Evolutionary conservation across 2,113 vertebrate species (phyloP).

Genomic region (Pseudopodoces humilis): DNA sequence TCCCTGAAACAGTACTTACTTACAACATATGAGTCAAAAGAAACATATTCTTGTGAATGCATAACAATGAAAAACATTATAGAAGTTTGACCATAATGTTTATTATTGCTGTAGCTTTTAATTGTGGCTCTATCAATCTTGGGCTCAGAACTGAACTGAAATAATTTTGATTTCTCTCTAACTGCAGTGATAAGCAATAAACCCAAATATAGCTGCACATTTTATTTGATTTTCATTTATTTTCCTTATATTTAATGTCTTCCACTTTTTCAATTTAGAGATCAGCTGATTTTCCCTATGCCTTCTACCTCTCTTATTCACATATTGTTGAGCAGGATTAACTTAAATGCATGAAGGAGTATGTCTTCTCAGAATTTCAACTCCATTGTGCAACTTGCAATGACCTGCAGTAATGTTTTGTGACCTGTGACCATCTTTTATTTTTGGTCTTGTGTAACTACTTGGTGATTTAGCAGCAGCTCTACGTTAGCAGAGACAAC

Average conservation of each 20-base stretch:
- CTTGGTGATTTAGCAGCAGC: neutral
- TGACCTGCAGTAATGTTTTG: neutral
- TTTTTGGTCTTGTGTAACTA: neutral
- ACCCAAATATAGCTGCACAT: neutral
- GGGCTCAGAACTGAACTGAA: neutral
- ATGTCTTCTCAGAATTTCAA: neutral
- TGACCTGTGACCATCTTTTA: neutral
- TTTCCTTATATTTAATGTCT: neutral
- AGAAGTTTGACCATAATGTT: neutral
- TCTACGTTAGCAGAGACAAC: neutral
- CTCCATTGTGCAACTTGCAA: neutral
- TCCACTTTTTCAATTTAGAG: neutral
- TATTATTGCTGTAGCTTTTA: neutral
- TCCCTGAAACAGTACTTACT: neutral
- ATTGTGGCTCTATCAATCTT: neutral
- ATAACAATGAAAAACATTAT: neutral
- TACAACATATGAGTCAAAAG: neutral
- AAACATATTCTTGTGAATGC: neutral
- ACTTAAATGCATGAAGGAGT: neutral
- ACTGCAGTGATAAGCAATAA: neutral
- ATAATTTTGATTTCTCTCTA: neutral
- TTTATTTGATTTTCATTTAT: neutral
- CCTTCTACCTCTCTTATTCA: neutral
- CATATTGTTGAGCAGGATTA: neutral
- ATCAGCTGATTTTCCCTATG: neutral